Evolutionary conservation across 2,888 invertebrate species (phyloP), one percentile per base, ranked within the genome.

Genomic region (Drosophila eohydei): DNA sequence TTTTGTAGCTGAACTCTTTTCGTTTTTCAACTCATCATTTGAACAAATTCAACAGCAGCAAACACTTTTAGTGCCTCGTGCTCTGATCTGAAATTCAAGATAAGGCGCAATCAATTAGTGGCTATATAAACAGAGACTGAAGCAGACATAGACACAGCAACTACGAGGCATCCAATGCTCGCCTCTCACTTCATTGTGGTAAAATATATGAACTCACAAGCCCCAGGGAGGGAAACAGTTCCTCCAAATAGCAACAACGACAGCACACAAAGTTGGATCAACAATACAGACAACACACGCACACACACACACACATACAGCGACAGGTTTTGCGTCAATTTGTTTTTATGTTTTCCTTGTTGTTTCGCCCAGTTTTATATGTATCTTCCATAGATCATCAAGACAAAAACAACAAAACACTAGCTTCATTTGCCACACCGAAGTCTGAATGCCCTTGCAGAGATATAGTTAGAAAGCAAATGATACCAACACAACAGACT

Each of bases 81-180:
- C 78, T 70, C 52, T 70, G 74, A 83, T 89, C 76, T 89, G 74
- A 90, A 83, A 83, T 81, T 71, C 43, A 72, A 89, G 90, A 86
- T 86, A 87, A 83, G 85, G 79, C 77, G 64, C 70, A 71, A 88
- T 81, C 90, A 90, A 86, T 89, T 86, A 86, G 90, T 74, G 73
- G 58, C 80, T 73, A 65, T 74, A 73, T 79, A 82, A 83, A 82
- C 68, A 78, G 48, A 62, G 58, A 54, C 60, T 65, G 54, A 82
- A 79, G 75, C 68, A 74, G 46, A 59, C 56, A 52, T 55, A 70
- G 51, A 21, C 34, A 51, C 51, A 36, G 34, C 26, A 46, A 64
- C 48, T 36, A 36, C 55, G 44, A 28, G 38, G 28, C 57, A 63
- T 58, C 54, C 38, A 12, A 30, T 60, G 73, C 44, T 62, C 62